Base-by-base conservation (phyloP, 2,888 invertebrate species). In the Mesorhabditis belari region DNA sequence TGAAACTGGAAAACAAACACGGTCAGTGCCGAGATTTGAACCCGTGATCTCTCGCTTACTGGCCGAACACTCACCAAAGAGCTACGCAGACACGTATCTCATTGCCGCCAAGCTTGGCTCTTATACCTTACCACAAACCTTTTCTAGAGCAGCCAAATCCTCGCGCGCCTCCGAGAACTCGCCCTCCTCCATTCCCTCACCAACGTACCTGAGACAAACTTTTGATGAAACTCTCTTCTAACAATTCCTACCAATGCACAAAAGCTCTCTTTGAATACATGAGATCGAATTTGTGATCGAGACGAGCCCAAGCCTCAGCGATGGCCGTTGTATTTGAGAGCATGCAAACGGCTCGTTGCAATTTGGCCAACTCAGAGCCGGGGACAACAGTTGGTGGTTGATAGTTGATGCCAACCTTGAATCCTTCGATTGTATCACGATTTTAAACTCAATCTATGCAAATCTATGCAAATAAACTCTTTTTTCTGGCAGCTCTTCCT, bases 301-400 rank as follows among this genome's bases (percentile, higher is more conserved):
- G 83, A 59, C 88, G 86, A 63, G 87, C 88, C 89, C 91, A 92
- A 57, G 91, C 91, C 78, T 90, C 88, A 91, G 71, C 73, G 27
- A 73, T 73, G 1, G 73, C 71, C 17, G 71, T 71, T 24, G 71
- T 73, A 57, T 71, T 73, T 23, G 69, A 71, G 4, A 71, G 85
- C 89, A 91, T 91, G 64, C 89, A 88, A 2, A 90, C 88, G 27
- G 91, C 89, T 69, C 90, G 85, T 35, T 70, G 73, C 3, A 84
- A 83, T 73, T 84, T 84, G 52, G 85, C 83, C 63, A 92, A 89
- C 72, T 93, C 92, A 49, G 92, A 92, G 21, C 92, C 92, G 17
- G 92, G 92, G 58, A 93, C 92, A 35, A 91, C 92, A 2, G 87
- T 86, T 1, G 92, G 78, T 3, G 79, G 79, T 58, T 79, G 79